A percentile compares a stretch with the other conserved stretches of the same genome.
Evolutionary conservation across 2,888 invertebrate genomes (phyloP).

Genomic region (Beris chalybata): DNA sequence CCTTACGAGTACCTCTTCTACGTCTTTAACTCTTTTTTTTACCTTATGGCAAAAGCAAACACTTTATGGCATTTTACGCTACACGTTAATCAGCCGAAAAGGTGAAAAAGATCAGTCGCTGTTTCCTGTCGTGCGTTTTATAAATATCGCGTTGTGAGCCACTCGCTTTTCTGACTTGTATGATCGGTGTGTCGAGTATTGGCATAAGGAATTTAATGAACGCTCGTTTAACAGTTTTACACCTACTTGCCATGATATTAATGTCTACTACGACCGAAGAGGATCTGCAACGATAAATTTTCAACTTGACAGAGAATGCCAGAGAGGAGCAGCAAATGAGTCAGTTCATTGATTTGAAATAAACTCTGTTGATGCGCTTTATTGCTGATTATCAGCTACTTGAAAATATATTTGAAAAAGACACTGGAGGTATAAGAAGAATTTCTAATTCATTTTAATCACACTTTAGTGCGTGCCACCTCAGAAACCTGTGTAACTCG

Average conservation of each 20-base stretch:
- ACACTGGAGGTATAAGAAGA: too few species aligned
- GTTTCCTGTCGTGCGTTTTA: constrained; percentile 36
- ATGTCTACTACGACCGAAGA: constrained; percentile 25
- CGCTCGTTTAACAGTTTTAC: constrained; percentile 33
- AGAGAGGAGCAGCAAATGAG: too few species aligned
- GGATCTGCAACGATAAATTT: too few species aligned
- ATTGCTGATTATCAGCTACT: too few species aligned
- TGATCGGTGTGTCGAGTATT: constrained; percentile 19
- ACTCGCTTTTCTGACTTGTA: background rate
- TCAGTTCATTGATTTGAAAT: too few species aligned
- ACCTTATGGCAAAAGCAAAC: constrained; percentile 29
- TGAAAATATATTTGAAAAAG: too few species aligned
- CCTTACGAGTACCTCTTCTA: too few species aligned
- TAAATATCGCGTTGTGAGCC: background rate
- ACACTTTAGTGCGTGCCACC: too few species aligned
- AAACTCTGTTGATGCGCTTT: too few species aligned
- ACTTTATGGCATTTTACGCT: constrained; percentile 26
- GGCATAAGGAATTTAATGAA: constrained; percentile 32
- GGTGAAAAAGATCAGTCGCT: constrained; percentile 34
- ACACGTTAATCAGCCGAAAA: constrained; percentile 24
- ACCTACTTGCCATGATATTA: constrained; percentile 35
- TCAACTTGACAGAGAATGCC: too few species aligned
- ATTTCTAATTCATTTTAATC: too few species aligned
- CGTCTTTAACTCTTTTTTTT: constrained; percentile 13
- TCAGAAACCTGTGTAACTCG: too few species aligned